Conservation (phyloP, 2,113 vertebrate species). For the Pristiophorus japonicus region DNA sequence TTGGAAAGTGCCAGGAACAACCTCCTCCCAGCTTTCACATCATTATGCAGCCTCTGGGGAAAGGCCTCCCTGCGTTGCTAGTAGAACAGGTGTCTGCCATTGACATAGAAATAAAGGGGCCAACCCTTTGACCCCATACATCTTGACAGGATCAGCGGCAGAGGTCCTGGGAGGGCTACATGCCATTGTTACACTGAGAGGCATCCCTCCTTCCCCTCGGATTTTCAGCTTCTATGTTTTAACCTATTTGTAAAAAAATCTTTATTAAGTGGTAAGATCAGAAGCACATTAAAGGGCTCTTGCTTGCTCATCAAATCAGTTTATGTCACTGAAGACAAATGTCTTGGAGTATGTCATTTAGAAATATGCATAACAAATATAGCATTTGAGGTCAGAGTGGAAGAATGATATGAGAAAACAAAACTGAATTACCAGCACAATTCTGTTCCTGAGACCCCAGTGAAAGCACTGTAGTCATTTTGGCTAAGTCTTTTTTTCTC, state of each 20-base stretch:
- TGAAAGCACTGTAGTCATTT: slow-evolving; percentile 16
- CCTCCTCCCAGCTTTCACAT: background rate
- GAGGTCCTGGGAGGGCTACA: background rate
- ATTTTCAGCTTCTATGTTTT: background rate
- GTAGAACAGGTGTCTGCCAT: background rate
- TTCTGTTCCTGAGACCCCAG: background rate
- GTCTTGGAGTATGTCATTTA: background rate
- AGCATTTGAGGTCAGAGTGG: background rate
- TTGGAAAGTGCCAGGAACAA: background rate
- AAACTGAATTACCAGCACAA: background rate
- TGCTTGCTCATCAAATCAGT: background rate
- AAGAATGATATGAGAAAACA: background rate
- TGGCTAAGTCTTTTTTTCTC: slow-evolving; percentile 31
- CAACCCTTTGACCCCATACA: background rate
- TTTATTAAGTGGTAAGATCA: background rate
- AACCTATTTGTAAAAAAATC: background rate
- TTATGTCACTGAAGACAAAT: slow-evolving; percentile 4
- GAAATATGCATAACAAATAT: background rate
- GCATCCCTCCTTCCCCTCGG: background rate
- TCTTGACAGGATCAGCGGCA: background rate
- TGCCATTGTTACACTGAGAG: background rate
- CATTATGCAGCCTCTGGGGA: background rate
- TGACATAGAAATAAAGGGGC: background rate
- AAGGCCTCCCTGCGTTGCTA: background rate
- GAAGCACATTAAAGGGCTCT: background rate